Evolutionary conservation across 2,797 vertebrate genomes (phyloP), one percentile per base, ranked within the genome.

Genomic region (Melanotaenia boesemani): DNA sequence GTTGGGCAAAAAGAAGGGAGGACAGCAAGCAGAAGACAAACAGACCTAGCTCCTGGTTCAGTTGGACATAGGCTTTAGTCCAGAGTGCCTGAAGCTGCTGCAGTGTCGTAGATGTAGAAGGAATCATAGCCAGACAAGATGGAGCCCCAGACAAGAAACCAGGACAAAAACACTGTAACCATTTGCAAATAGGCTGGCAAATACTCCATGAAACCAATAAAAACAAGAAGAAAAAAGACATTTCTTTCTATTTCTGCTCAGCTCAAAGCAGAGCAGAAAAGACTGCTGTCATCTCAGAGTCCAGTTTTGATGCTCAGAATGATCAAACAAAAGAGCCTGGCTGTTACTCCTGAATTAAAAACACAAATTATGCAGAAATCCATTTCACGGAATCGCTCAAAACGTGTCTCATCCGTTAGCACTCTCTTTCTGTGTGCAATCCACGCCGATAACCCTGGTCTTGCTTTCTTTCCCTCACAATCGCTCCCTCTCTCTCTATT

Each of bases 401-500:
- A 94, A 87, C 88, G 74, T 84, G 84, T 89, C 93, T 93, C 93
- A 86, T 94, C 94, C 91, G 90, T 92, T 93, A 88, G 93, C 93
- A 88, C 91, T 90, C 91, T 90, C 89, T 93, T 95, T 95, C 94
- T 92, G 92, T 93, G 91, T 93, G 94, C 91, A 94, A 95, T 95
- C 94, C 94, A 93, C 94, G 88, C 91, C 91, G 93, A 95, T 95
- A 95, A 94, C 94, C 93, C 94, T 91, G 94, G 94, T 94, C 94
- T 93, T 93, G 95, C 93, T 95, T 94, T 95, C 94, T 95, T 95
- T 95, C 88, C 89, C 94, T 94, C 93, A 95, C 95, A 94, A 95
- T 95, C 93, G 89, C 94, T 94, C 91, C 89, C 95, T 94, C 95
- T 95, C 95, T 94, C 94, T 95, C 95, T 93, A 93, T 95, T 95